Base-by-base conservation (phyloP, 2,113 vertebrate species). In the Chelonoidis abingdonii region DNA sequence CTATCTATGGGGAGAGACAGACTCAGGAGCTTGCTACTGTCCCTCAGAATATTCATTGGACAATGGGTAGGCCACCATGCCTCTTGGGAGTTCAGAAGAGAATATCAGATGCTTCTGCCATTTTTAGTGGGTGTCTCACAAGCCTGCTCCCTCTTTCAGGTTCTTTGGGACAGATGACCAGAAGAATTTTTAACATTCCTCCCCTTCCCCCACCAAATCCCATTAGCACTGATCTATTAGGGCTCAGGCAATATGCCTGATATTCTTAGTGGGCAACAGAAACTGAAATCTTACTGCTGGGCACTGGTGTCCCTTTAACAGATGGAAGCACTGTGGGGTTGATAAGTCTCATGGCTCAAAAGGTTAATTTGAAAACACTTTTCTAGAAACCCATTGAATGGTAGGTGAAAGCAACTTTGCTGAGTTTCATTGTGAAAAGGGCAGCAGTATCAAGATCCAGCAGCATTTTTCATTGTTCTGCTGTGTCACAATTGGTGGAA, bases 291-390 rank as follows among this genome's bases (percentile, higher is more conserved):
- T 2, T 50, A 14, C 10, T 69, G 47, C n/a, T 11, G 57, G 65
- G 6, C n/a, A 57, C 75, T 88, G 62, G 62, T 69, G 62, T n/a
- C 35, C 62, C 16, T 69, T 19, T 69, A 69, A 69, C 31, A n/a
- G 31, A 19, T 19, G 62, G 19, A n/a, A 69, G 13, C 31, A 79
- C 17, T 0, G 2, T n/a, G 75, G 49, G 21, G 41, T 83, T 69
- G 80, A 89, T 38, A 57, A 92, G 75, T 72, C 52, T 31, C 86
- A 84, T 19, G 56, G 10, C 80, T 62, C 38, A 84, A 44, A 5
- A 86, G 22, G 22, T 94, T 78, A 80, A 13, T 19, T 83, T 79
- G 93, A 95, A 86, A 44, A 80, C 11, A 9, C 35, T n/a, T 69
- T 69, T n/a, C 31, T 35, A 69, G 31, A 69, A 69, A 35, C 8